phyloP scores from a whole-genome alignment of 2,888 invertebrate species.

The Dorcus hopei region DNA sequence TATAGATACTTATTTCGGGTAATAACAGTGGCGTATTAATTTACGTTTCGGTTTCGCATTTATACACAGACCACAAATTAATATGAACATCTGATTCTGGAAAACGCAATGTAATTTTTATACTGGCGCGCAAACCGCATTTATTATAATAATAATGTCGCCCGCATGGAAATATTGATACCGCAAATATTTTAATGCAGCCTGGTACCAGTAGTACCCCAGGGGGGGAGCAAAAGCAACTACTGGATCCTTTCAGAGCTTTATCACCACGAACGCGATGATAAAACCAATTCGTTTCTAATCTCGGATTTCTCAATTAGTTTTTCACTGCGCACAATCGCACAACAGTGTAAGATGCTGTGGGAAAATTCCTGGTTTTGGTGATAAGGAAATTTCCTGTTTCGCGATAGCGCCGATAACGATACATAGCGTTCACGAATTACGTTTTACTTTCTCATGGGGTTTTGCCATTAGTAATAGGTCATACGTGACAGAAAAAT shows the following conservation, averaged over 20 bases:
- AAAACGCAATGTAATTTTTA: no score
- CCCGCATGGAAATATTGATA: background rate
- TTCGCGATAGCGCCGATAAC: constrained; percentile 14
- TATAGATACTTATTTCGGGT: no score
- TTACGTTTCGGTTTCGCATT: no score
- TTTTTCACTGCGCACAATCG: background rate
- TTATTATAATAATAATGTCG: background rate
- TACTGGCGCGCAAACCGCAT: no score
- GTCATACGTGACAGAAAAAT: background rate
- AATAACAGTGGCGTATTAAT: no score
- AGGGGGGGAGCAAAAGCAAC: background rate
- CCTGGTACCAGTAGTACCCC: background rate
- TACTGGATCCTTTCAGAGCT: background rate
- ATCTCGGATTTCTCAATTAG: background rate
- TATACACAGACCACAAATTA: no score
- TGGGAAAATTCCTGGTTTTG: constrained; percentile 16
- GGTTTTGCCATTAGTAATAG: background rate
- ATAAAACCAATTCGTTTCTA: no score
- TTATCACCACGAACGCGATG: no score
- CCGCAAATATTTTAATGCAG: background rate
- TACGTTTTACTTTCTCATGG: background rate
- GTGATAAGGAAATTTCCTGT: constrained; percentile 19
- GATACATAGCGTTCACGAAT: background rate
- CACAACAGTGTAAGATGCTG: constrained; percentile 13
- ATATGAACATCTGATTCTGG: no score